Conservation (phyloP, 2,888 invertebrate species). For the Phengaris arion region DNA sequence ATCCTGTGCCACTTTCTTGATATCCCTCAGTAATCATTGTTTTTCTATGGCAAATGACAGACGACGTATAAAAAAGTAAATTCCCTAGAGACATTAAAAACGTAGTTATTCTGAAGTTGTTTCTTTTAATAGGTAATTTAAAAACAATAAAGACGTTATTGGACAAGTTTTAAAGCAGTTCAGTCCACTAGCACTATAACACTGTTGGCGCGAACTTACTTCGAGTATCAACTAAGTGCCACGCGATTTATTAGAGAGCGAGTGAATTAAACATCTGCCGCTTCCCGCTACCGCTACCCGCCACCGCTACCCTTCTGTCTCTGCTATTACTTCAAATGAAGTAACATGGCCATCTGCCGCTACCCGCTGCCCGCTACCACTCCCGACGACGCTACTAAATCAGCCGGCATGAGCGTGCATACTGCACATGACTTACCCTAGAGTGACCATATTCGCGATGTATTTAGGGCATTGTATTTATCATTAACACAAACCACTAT, state of each 20-base stretch:
- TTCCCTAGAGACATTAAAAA: too few relatives aligned
- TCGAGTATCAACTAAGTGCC: slow-evolving; percentile 21
- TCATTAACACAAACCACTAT: not conserved
- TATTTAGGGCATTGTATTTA: not conserved
- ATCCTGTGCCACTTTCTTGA: too few relatives aligned
- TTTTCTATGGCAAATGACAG: too few relatives aligned
- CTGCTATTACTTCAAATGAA: not conserved
- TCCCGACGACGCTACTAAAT: slow-evolving; percentile 9
- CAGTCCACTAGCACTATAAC: not conserved
- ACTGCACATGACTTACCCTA: not conserved
- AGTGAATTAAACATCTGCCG: not conserved
- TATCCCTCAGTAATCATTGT: too few relatives aligned
- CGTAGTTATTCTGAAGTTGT: not conserved
- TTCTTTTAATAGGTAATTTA: not conserved
- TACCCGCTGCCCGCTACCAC: not conserved
- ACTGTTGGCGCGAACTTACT: not conserved
- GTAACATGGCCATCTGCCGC: slow-evolving; percentile 23
- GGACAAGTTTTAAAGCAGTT: not conserved
- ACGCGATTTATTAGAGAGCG: not conserved
- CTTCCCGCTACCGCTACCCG: too few relatives aligned
- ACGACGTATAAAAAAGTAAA: too few relatives aligned
- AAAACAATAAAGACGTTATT: not conserved
- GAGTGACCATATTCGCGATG: not conserved
- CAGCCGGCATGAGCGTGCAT: slow-evolving; percentile 15
- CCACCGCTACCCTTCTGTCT: too few relatives aligned